Base-by-base conservation (phyloP, 2,888 invertebrate genomes). In the Melanchra persicariae region DNA sequence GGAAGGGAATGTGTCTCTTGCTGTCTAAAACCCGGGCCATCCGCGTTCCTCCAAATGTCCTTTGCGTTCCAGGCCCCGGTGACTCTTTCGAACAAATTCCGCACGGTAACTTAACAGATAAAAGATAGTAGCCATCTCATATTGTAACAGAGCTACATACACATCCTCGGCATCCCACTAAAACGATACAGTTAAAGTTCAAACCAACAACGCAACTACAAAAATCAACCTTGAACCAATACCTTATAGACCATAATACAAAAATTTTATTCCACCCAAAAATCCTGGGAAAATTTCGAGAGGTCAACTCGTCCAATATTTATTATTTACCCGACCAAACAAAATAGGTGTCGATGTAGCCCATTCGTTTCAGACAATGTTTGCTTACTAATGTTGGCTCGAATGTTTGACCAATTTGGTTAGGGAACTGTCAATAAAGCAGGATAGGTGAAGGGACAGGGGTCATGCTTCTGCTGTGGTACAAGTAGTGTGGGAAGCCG, bases 311-410 rank as follows among this genome's bases (percentile, higher is more conserved):
- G 75, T 70, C 85, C 79, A 86, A 83, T 81, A 81, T 87, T 83
- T 84, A 73, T 73, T 93, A 87, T 94, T 93, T 93, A 87, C 87
- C 75, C 86, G 58, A 59, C 84, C 89, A 91, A 92, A 91, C 87
- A 91, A 85, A 83, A 91, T 89, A 93, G 94, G 94, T 94, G 94
- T 92, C 89, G 91, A 91, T 89, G 92, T 91, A 87, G 89, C 88
- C 90, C 90, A 87, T 89, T 88, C 87, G 88, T 87, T 85, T 89
- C 88, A 89, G 88, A 87, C 83, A 87, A 86, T 84, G 88, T 85
- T 88, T 82, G 84, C 66, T 85, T 85, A 61, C 71, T 79, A 63
- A 74, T 79, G 80, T 83, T 80, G 80, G 82, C 45, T 84, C 81
- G 73, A 86, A 82, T 89, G 87, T 90, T 91, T 91, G 88, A 85